Evolutionary conservation across 1,140 invertebrate species (phyloP), one percentile per base, ranked within the genome.

Genomic region (Polypedilum pembai): DNA sequence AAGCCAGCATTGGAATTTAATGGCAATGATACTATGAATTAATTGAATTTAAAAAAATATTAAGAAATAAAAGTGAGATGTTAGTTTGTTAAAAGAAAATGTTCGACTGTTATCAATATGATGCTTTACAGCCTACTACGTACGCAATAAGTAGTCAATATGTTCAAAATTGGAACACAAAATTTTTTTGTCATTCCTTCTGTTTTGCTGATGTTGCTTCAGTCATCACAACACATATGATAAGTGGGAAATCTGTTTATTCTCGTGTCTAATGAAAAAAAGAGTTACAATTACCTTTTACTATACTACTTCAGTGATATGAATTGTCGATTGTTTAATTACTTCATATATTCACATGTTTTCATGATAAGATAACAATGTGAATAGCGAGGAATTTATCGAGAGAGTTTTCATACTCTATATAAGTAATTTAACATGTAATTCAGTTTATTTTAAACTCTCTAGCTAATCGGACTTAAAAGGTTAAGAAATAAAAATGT

Each of bases 301-400:
- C n/a, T 56, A 56, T n/a, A 56, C 45, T 56, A 56, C 45, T 56
- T 56, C 12, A 56, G n/a, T 15, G 45, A 56, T 56, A 56, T 56
- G 12, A 56, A 56, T n/a, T 56, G 45, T 56, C 45, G 45, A 56
- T 56, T 56, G 45, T 56, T 15, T 4, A 56, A n/a, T 56, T 33
- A 33, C 24, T 33, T 33, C 24, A 56, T 56, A n/a, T n/a, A 56
- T 56, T 56, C 45, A 56, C 45, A 56, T 56, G 45, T n/a, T 56
- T 15, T 12, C 12, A n/a, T 56, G 45, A 56, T 56, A 56, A 56
- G 45, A 56, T 56, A 56, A 56, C 45, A 15, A 56, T n/a, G n/a
- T 12, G 45, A 12, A 56, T 15, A 56, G n/a, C 12, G n/a, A 45
- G 8, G 41, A 56, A 56, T 12, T 56, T 56, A 56, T 56, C 45